These are phyloP conservation scores for Paramisgurnus dabryanus DNA, from an alignment of 2,113 vertebrate genomes.

Conservation along the genomic window DNA sequence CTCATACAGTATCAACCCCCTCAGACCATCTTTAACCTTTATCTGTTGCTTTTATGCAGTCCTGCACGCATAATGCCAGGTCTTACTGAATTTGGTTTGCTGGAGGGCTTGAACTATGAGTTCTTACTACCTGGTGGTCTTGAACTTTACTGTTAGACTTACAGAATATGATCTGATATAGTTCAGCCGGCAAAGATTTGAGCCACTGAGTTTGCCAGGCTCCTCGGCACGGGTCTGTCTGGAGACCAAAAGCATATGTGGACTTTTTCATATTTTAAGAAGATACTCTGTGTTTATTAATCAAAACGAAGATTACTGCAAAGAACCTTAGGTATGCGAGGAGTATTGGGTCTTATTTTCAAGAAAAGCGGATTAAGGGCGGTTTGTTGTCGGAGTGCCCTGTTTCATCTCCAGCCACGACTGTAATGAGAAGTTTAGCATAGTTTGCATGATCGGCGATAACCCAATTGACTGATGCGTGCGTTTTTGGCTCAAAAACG, in stretches of 20 bases:
- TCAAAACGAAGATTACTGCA: not conserved
- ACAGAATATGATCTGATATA: constrained; percentile 9
- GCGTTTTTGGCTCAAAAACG: constrained; percentile 24
- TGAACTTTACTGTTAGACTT: constrained; percentile 27
- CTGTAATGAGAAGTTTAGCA: constrained; percentile 50
- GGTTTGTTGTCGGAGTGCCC: constrained; percentile 30
- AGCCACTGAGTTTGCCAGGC: not conserved
- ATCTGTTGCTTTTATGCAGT: not conserved
- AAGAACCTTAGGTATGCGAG: constrained; percentile 22
- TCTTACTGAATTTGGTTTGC: not conserved
- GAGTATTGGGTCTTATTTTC: constrained; percentile 28
- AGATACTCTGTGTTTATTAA: not conserved
- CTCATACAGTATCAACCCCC: constrained; percentile 22
- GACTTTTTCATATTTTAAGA: not conserved
- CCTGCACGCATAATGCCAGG: not conserved
- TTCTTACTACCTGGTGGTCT: constrained; percentile 18
- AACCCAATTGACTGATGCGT: constrained; percentile 45
- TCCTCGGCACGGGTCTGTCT: not conserved
- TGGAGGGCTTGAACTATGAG: not conserved
- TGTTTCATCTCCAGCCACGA: constrained; percentile 41
- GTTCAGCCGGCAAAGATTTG: constrained; percentile 4
- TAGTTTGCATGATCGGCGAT: constrained; percentile 51
- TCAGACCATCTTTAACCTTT: constrained; percentile 56
- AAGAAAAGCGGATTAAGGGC: constrained; percentile 30
- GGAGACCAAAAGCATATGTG: not conserved